Base-by-base conservation (phyloP, 2,888 invertebrate genomes). In the Troilus luridus region DNA sequence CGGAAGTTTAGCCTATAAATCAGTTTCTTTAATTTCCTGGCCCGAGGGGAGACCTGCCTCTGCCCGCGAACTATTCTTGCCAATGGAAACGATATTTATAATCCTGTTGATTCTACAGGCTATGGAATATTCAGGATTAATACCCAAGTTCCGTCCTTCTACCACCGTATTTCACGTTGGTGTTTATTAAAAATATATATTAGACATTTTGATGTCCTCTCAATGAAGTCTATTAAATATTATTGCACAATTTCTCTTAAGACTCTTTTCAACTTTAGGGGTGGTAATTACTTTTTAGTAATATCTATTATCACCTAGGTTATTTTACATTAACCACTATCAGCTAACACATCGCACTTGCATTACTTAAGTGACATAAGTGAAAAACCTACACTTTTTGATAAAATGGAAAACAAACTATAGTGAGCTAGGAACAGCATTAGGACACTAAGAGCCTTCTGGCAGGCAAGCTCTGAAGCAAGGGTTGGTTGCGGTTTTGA, bases 11-110 rank as follows among this genome's bases (percentile, higher is more conserved):
- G 41, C 27, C 72, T 77, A 77, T 77, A 77, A 77, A 77, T 77
- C 72, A 77, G 27, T 41, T 77, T 77, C 72, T 77, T 77, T 77
- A 77, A 77, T 77, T 77, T 77, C 72, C 72, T 77, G 72, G 41
- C 12, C 41, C 41, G 72, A 27, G 72, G 72, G 41, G 24, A 24
- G 72, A 27, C 64, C 64, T 67, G 64, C 64, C 27, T 67, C 67
- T 27, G 41, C 21, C 72, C 72, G 72, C 72, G 19, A 41, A 77
- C 72, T 77, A 77, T 77, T 27, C 72, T 77, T 77, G 72, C 17
- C 72, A 14, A 41, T 77, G 72, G 72, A 24, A n/a, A 5, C 17
- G 72, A 77, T 77, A 77, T 77, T 77, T 77, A 77, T 77, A 77
- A 77, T 77, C 27, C 72, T 77, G 41, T 77, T 77, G 72, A 77